These are phyloP conservation scores for Rutilus rutilus DNA, from an alignment of 2,113 vertebrate genomes.

Conservation along the genomic window DNA sequence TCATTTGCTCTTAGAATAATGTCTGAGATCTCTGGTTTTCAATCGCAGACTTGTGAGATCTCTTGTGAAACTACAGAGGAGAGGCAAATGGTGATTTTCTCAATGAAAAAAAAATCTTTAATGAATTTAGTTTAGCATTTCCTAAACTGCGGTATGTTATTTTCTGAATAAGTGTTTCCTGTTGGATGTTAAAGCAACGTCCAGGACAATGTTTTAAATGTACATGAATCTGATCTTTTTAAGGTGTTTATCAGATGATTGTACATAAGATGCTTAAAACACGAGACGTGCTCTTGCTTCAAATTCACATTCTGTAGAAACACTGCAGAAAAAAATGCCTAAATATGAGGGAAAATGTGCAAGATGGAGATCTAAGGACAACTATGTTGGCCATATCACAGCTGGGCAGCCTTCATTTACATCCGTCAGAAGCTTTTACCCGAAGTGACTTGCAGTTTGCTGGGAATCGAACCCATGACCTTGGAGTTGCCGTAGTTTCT, in stretches of 20 bases:
- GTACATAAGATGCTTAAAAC: not conserved
- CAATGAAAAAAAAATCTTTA: not conserved
- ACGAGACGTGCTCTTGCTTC: not conserved
- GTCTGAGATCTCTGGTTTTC: not conserved
- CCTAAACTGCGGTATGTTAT: not conserved
- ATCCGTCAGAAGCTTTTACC: not conserved
- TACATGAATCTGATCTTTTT: not conserved
- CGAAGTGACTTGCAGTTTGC: not conserved
- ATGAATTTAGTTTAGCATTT: not conserved
- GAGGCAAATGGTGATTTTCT: not conserved
- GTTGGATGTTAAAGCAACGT: not conserved
- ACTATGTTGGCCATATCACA: slow-evolving; percentile 1
- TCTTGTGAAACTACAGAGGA: not conserved
- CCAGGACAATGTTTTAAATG: not conserved
- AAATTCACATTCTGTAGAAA: not conserved
- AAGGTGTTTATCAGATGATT: not conserved
- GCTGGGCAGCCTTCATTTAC: slow-evolving; percentile 1
- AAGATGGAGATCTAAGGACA: not conserved
- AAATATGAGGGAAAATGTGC: not conserved
- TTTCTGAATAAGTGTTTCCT: not conserved
- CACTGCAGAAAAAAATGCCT: not conserved
- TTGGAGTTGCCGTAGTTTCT: not conserved
- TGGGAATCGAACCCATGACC: not conserved
- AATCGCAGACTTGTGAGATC: not conserved
- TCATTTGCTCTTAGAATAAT: not conserved